phyloP scores from a whole-genome alignment of 1,140 invertebrate genomes.

The Pachypeltis micranthus region DNA sequence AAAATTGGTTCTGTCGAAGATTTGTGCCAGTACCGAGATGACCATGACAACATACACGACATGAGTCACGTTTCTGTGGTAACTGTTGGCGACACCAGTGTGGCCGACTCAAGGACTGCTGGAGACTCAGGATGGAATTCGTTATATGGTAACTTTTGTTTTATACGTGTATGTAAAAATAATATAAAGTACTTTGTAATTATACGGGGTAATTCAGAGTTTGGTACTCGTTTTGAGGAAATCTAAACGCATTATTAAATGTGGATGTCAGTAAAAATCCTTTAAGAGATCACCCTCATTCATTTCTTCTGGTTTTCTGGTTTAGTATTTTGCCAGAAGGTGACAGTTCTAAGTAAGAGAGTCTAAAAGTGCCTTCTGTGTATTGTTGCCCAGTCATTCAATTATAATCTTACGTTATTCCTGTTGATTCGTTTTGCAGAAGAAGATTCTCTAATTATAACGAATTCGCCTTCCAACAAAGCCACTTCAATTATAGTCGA shows the following conservation, averaged over 20 bases:
- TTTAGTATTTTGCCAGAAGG: too few species aligned
- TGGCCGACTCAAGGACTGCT: constrained; percentile 16
- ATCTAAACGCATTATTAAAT: too few species aligned
- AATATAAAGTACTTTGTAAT: too few species aligned
- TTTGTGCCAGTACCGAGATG: neutral
- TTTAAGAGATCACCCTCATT: too few species aligned
- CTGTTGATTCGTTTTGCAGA: constrained; percentile 18
- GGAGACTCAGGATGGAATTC: constrained; percentile 22
- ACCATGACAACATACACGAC: constrained; percentile 36
- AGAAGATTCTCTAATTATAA: constrained; percentile 24
- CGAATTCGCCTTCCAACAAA: constrained; percentile 8
- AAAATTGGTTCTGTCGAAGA: neutral
- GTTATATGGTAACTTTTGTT: constrained; percentile 19
- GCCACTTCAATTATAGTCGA: constrained; percentile 26
- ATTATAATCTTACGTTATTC: too few species aligned
- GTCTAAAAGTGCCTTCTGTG: too few species aligned
- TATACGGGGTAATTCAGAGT: too few species aligned
- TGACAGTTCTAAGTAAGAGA: too few species aligned
- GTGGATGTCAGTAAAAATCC: too few species aligned
- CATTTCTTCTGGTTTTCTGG: too few species aligned
- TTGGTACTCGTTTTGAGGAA: too few species aligned
- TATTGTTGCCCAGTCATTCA: too few species aligned
- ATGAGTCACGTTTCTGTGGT: constrained; percentile 83
- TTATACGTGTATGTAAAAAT: neutral
- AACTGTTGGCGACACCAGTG: constrained; percentile 63